Percentiles rank a stretch among this genome's conserved stretches.
These are phyloP conservation scores for Masticophis lateralis DNA, from an alignment of 2,797 vertebrate species.

Conservation along the genomic window DNA sequence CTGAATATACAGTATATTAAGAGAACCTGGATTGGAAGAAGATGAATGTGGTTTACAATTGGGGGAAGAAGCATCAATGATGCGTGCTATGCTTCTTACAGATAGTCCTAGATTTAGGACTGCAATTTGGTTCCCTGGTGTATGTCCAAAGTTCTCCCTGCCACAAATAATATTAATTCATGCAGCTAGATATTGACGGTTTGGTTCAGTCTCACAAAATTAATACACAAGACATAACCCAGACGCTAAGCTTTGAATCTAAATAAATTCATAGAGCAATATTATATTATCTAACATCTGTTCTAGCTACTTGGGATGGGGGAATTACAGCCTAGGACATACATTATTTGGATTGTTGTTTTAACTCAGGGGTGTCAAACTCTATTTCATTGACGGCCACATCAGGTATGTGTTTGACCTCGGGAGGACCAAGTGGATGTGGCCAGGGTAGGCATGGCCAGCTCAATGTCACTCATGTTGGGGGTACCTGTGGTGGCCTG, in stretches of 20 bases:
- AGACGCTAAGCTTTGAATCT: neutral
- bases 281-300: neutral
- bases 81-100: neutral
- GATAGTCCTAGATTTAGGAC: too few species aligned
- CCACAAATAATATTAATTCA: neutral
- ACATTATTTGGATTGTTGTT: neutral
- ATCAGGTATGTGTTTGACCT: too few species aligned
- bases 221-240: neutral
- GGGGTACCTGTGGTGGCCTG: too few species aligned
- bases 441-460: too few species aligned
- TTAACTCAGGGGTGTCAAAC: neutral
- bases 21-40: neutral
- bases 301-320: neutral
- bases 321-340: neutral
- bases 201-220: neutral
- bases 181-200: neutral
- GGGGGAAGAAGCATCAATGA: neutral
- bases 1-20: neutral
- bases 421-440: too few species aligned
- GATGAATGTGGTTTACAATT: neutral
- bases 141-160: neutral
- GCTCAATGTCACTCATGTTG: too few species aligned
- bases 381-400: too few species aligned
- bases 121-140: neutral
- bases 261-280: neutral